Base-by-base conservation (phyloP, 2,797 vertebrate genomes). In the Hydrophis major region DNA sequence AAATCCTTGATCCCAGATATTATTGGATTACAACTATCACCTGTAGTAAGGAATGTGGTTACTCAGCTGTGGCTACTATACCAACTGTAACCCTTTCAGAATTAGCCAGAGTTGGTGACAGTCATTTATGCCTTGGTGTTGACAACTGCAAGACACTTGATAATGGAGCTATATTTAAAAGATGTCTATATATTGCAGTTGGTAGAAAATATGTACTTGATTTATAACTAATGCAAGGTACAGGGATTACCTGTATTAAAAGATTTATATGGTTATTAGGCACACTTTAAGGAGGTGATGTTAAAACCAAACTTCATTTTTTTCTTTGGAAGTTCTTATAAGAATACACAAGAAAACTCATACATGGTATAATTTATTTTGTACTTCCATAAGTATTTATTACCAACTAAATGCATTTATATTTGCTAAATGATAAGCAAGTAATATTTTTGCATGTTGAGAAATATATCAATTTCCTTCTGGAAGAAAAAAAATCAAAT, bases 401-500 rank as follows among this genome's bases (percentile, higher is more conserved):
- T 91, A 57, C 57, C 28, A 90, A 60, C 83, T 93, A 95, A 95
- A 92, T 18, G 89, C 91, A 86, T 93, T 93, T 5, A 88, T 90
- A 94, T 59, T 90, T 90, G 63, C 8, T 0, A 1, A 90, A 91
- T 57, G n/a, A 69, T 53, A 5, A 60, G 37, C 37, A 78, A 22
- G 20, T 78, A 78, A 78, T 78, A 42, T 78, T 22, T 78, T 37
- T 1, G 32, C 25, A 53, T 37, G 11, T n/a, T 66, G 22, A 27
- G 11, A 16, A n/a, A 53, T 13, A 16, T 32, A 74, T 89, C 20
- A 7, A 61, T 89, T 89, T 78, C 74, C 74, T 89, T 50, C 74
- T 28, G 90, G 66, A 93, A 88, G 13, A 28, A 60, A 5, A 60
- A 91, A 53, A 66, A 53, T 4, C 78, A 74, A 27, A 37, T 87